Evolutionary conservation across 2,797 vertebrate genomes (phyloP).

Genomic region (Acridotheres tristis): DNA sequence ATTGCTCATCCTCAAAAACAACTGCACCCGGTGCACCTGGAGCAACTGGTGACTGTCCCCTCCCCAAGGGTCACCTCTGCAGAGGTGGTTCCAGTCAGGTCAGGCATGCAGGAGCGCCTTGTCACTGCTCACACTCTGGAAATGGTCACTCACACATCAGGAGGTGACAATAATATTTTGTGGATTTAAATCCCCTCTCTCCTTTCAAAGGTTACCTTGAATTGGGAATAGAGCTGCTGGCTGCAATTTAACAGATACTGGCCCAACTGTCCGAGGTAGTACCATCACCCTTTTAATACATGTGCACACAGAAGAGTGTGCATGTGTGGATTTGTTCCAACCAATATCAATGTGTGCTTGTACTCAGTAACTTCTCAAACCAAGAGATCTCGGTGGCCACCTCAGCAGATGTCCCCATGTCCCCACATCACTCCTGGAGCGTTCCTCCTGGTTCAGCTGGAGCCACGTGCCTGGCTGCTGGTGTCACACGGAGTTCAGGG

Average conservation of each 20-base stretch:
- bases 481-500: background rate
- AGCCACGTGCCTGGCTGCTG: background rate
- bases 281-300: background rate
- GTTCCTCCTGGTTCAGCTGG: background rate
- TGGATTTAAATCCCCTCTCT: background rate
- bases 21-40: background rate
- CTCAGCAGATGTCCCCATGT: background rate
- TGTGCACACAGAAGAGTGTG: accelerated
- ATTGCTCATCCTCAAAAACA: background rate
- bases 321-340: background rate
- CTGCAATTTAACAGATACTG: background rate
- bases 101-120: accelerated
- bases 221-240: background rate
- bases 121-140: background rate
- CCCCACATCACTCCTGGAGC: accelerated
- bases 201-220: background rate
- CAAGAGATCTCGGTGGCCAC: background rate
- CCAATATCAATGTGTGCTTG: background rate
- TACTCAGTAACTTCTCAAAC: background rate
- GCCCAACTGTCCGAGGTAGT: background rate
- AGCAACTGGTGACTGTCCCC: background rate
- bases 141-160: background rate
- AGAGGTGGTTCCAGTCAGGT: background rate
- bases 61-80: background rate
- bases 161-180: background rate